These are phyloP conservation scores for Tethea ocularis DNA, from an alignment of 2,888 invertebrate genomes.

Conservation along the genomic window DNA sequence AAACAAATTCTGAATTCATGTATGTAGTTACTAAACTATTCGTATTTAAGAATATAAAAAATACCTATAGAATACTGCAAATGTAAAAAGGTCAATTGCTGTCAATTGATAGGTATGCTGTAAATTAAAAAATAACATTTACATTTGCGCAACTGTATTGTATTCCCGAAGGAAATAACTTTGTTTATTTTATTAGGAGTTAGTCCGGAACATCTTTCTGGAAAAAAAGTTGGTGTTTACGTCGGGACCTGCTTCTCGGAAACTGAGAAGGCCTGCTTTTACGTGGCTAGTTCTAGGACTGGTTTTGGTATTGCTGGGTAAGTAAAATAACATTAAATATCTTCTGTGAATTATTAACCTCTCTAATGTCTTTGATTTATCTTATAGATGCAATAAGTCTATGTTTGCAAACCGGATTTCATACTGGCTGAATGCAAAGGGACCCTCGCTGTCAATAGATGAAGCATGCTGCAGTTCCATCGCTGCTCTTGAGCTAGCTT, in stretches of 20 bases:
- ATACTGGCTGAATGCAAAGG: constrained; percentile 69
- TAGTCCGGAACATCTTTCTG: constrained; percentile 82
- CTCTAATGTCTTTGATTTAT: background rate
- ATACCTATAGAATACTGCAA: too few species aligned
- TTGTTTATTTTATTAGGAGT: constrained; percentile 64
- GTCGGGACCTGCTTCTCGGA: constrained; percentile 83
- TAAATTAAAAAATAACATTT: too few species aligned
- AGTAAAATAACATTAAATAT: constrained; percentile 14
- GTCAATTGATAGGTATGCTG: too few species aligned
- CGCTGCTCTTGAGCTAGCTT: constrained; percentile 58
- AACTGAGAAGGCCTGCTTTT: constrained; percentile 81
- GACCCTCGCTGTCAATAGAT: constrained; percentile 63
- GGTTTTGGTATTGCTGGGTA: constrained; percentile 64
- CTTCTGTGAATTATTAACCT: too few species aligned
- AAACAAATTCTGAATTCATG: too few species aligned
- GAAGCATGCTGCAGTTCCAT: constrained; percentile 60
- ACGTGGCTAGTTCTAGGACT: constrained; percentile 34
- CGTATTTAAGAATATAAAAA: too few species aligned
- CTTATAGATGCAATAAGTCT: constrained; percentile 55
- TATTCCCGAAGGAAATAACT: too few species aligned
- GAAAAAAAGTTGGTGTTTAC: constrained; percentile 79
- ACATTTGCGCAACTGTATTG: too few species aligned
- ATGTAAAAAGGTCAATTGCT: too few species aligned
- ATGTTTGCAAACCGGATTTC: constrained; percentile 73
- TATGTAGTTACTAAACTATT: too few species aligned